A percentile compares a stretch with the other conserved stretches of the same genome.
phyloP scores from a whole-genome alignment of 2,113 vertebrate species.

The Ibidorhyncha struthersii region DNA sequence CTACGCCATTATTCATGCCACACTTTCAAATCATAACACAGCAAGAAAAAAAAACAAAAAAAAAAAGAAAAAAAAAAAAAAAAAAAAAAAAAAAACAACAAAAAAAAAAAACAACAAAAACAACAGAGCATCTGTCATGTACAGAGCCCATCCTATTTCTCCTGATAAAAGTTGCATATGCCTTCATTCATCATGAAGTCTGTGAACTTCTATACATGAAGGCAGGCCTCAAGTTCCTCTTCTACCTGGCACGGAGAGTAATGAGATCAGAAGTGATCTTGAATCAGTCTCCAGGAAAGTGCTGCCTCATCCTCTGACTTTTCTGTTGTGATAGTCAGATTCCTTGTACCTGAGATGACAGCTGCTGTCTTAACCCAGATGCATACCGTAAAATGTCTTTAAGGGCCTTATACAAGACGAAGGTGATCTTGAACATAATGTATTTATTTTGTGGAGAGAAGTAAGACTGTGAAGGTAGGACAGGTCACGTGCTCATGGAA shows the following conservation, averaged over 20 bases:
- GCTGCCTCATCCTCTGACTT: neutral
- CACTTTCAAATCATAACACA: neutral
- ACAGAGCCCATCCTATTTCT: neutral
- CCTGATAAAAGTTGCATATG: neutral
- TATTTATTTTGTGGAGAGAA: neutral
- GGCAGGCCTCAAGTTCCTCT: neutral
- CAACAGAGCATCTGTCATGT: neutral
- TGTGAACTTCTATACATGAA: neutral
- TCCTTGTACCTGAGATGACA: neutral
- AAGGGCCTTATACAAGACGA: neutral
- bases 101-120: rapidly evolving
- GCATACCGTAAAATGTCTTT: neutral
- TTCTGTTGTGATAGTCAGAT: neutral
- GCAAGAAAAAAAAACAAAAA: neutral
- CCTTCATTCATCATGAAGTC: neutral
- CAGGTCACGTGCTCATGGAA: neutral
- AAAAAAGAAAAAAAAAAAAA: too few relatives aligned
- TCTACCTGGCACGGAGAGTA: neutral
- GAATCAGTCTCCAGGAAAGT: neutral
- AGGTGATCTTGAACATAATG: neutral
- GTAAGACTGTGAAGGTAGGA: neutral
- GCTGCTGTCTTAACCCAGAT: neutral
- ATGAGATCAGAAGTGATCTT: neutral
- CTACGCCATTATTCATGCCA: neutral
- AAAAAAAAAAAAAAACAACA: neutral